Percentiles rank a stretch among this genome's conserved stretches.
These are phyloP conservation scores for Protobothrops flavoviridis DNA, from an alignment of 2,113 vertebrate genomes.

Conservation along the genomic window DNA sequence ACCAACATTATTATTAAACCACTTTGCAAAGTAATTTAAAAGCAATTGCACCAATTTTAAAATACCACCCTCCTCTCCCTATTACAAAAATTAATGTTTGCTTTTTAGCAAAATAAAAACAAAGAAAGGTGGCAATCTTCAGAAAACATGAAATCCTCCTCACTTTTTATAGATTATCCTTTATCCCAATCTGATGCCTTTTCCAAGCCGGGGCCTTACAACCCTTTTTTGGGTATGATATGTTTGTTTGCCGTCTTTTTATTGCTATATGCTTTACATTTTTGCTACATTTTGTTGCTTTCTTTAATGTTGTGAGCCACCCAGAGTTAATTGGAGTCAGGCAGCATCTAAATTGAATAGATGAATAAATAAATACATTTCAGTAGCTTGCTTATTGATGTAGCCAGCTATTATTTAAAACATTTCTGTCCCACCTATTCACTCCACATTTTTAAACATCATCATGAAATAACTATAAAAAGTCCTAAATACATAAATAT, in stretches of 20 bases:
- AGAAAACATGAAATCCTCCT: neutral
- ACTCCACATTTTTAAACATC: neutral
- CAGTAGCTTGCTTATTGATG: neutral
- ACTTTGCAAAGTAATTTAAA: slow-evolving; percentile 4
- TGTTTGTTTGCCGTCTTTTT: neutral
- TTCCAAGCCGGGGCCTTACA: neutral
- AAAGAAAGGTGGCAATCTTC: neutral
- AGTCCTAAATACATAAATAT: neutral
- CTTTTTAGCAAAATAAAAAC: slow-evolving; percentile 1
- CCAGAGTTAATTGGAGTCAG: neutral
- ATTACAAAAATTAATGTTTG: neutral
- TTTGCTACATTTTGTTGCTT: neutral
- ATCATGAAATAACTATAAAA: neutral
- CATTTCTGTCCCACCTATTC: neutral
- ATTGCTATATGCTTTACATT: neutral
- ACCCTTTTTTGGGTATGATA: neutral
- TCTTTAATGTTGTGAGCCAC: neutral
- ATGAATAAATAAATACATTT: neutral
- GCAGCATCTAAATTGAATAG: neutral
- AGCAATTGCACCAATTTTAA: neutral
- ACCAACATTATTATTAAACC: neutral
- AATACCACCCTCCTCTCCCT: neutral
- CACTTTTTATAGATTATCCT: neutral
- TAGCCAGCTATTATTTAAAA: neutral
- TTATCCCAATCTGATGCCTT: neutral